Percentiles rank a stretch among this genome's conserved stretches.
Evolutionary conservation across 1,140 invertebrate genomes (phyloP).

Genomic region (Tetranychus cinnabarinus): DNA sequence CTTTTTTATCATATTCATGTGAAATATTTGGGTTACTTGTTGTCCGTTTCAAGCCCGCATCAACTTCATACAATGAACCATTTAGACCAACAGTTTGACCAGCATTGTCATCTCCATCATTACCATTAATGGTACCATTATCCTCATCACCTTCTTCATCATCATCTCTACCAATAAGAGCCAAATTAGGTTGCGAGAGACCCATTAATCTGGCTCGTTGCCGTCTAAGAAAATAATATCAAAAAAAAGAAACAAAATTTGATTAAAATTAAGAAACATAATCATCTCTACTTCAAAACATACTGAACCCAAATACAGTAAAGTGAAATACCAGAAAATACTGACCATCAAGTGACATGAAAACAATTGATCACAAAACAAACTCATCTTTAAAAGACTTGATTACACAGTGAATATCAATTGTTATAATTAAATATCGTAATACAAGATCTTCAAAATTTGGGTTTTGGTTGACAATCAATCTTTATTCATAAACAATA

Average conservation of each 20-base stretch:
- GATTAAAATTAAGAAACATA: background rate
- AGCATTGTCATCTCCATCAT: background rate
- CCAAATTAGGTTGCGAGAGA: background rate
- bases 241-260: background rate
- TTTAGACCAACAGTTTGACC: background rate
- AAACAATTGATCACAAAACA: background rate
- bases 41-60: background rate
- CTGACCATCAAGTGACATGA: background rate
- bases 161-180: background rate
- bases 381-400: background rate
- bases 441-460: too few species aligned
- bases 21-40: background rate
- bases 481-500: too few species aligned
- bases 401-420: too few species aligned
- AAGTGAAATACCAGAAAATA: background rate
- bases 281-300: background rate
- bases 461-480: too few species aligned
- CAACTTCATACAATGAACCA: background rate
- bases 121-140: background rate
- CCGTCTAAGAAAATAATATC: background rate
- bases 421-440: too few species aligned
- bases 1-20: background rate
- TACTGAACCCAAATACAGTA: background rate
- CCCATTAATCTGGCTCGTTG: background rate
- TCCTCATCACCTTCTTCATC: background rate